Evolutionary conservation across 2,797 vertebrate genomes (phyloP).

Genomic region (Eulemur albifrons): DNA sequence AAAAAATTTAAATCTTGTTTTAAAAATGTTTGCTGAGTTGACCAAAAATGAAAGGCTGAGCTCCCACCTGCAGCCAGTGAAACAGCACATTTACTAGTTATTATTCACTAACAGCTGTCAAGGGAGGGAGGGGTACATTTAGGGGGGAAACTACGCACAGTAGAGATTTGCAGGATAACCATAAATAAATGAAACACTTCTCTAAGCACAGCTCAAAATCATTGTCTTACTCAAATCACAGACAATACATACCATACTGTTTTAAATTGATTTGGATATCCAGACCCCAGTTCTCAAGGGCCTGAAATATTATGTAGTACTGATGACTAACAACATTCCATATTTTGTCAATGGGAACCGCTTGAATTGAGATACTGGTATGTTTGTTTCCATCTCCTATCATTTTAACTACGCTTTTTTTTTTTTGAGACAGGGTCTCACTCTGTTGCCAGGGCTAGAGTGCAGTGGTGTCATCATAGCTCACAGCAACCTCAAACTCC

Average conservation of each 20-base stretch:
- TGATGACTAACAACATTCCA: not conserved
- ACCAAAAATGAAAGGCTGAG: not conserved
- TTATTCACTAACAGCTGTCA: not conserved
- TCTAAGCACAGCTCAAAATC: not conserved
- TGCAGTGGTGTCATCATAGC: not conserved
- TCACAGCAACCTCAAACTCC: not conserved
- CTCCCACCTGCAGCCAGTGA: not conserved
- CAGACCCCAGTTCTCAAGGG: not conserved
- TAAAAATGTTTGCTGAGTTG: not conserved
- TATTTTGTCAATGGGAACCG: not conserved
- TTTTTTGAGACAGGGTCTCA: not conserved
- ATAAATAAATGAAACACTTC: not conserved
- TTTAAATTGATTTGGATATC: not conserved
- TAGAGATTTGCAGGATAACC: not conserved
- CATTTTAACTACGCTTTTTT: not conserved
- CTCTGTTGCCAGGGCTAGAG: not conserved
- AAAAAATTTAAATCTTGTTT: not conserved
- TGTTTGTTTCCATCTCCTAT: not conserved
- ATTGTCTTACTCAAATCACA: not conserved
- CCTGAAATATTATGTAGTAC: not conserved
- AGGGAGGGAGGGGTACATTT: not conserved
- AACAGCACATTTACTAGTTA: not conserved
- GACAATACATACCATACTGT: not conserved
- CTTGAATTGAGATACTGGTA: not conserved
- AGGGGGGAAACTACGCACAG: accelerated